phyloP scores from a whole-genome alignment of 2,113 vertebrate species.

The Camelus dromedarius region DNA sequence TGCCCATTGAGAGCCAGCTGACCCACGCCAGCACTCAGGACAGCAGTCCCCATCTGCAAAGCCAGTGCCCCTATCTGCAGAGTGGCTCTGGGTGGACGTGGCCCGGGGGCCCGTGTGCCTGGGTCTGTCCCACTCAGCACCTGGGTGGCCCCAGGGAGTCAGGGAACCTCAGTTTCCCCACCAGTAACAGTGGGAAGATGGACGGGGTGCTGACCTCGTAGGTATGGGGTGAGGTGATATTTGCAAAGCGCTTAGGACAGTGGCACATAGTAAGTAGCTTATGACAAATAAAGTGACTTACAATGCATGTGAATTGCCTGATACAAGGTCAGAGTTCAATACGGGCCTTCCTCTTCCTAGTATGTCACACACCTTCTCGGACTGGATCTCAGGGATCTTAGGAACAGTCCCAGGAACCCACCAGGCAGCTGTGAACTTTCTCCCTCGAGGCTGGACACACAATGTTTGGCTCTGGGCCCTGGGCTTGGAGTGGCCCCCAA shows the following conservation, averaged over 20 bases:
- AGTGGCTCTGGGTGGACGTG: fast-evolving
- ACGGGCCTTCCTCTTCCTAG: not conserved
- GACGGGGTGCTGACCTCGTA: fast-evolving
- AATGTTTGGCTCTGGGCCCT: not conserved
- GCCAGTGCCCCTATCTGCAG: not conserved
- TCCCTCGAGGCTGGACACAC: not conserved
- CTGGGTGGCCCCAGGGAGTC: too few species aligned
- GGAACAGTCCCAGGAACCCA: not conserved
- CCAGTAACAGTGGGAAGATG: not conserved
- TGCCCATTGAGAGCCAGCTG: not conserved
- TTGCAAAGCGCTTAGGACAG: not conserved
- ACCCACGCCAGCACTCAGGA: not conserved
- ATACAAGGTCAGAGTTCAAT: fast-evolving
- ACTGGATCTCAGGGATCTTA: not conserved
- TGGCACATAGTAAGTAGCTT: not conserved
- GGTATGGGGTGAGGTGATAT: not conserved
- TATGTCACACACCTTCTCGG: not conserved
- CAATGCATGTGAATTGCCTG: too few species aligned
- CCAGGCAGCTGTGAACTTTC: not conserved
- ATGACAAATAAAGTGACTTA: not conserved
- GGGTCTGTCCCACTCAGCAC: too few species aligned
- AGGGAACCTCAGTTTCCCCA: too few species aligned
- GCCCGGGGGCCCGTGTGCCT: fast-evolving
- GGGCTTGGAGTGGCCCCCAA: too few species aligned
- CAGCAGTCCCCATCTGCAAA: not conserved